Base-by-base conservation (phyloP, 2,888 invertebrate genomes). In the Spisula solida region DNA sequence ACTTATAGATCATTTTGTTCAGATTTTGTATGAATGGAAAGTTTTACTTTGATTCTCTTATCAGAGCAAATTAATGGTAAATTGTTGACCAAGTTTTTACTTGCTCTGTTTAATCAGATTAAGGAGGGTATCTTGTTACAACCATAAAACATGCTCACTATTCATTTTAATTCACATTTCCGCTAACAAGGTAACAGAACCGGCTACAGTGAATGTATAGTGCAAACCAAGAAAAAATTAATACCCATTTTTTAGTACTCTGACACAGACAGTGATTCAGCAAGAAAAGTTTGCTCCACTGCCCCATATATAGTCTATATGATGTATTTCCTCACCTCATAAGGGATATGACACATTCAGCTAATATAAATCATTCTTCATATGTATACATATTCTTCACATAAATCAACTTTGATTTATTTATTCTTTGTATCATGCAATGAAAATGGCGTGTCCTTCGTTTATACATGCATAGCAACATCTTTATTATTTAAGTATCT, bases 41-140 rank as follows among this genome's bases (percentile, higher is more conserved):
- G 25, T 25, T 66, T 25, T 66, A 25, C 60, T 66, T 66, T 66
- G 60, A 66, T 25, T 66, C 25, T 66, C n/a, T 66, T 25, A 66
- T 66, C 60, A 25, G 25, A 25, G 25, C 25, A 25, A 66, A 66
- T 66, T 25, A 66, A 66, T 66, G 60, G 60, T 25, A n/a, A 25
- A n/a, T 25, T 66, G 60, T 66, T 25, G 25, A n/a, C 60, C 60
- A 66, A 51, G 25, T 25, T 66, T 66, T 25, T 66, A 66, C 60
- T 66, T 16, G 51, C 51, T 51, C 2, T 8, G 60, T 66, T 66
- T 66, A 66, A 66, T 66, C 60, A 66, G 60, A 66, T 66, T 66
- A 25, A 66, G n/a, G 2, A 5, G 10, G 25, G 25, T 66, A 66
- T 66, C 60, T 66, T 5, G 60, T 66, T 66, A 66, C 60, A 66